phyloP scores from a whole-genome alignment of 1,140 invertebrate species.

The Rhizoglyphus robini region DNA sequence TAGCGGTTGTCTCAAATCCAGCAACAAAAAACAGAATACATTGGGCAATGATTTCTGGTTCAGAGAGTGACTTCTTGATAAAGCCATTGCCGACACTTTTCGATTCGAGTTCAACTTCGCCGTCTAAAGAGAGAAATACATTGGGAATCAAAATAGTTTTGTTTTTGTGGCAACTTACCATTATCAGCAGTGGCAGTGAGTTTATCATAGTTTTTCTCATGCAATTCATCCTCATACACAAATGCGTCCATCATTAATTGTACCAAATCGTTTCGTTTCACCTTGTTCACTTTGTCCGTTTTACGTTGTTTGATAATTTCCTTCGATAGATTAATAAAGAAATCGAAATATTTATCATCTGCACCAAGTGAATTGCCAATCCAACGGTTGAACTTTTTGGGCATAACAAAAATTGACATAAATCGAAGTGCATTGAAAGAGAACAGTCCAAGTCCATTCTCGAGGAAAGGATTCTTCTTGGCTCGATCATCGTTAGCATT shows the following conservation, averaged over 20 bases:
- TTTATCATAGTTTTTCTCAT: neutral
- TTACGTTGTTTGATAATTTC: neutral
- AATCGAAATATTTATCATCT: neutral
- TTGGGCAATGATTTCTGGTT: slow-evolving; percentile 44
- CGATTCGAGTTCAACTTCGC: neutral
- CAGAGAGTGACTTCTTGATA: slow-evolving; percentile 28
- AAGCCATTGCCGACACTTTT: neutral
- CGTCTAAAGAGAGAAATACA: neutral
- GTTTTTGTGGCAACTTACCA: neutral
- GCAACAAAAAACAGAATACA: slow-evolving; percentile 49
- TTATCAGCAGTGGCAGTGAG: neutral
- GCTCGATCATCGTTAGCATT: neutral
- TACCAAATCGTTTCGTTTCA: slow-evolving; percentile 6
- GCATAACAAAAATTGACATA: too few relatives aligned
- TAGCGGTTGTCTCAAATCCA: slow-evolving; percentile 49
- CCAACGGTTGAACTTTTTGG: neutral
- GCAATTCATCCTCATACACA: neutral
- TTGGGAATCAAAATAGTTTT: neutral
- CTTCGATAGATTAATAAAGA: neutral
- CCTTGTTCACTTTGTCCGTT: neutral
- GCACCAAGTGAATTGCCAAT: neutral
- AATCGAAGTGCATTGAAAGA: neutral
- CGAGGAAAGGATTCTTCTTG: neutral
- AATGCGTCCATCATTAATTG: slow-evolving; percentile 12
- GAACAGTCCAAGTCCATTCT: neutral